These are phyloP conservation scores for Patella pellucida DNA, from an alignment of 2,888 invertebrate genomes.

Conservation along the genomic window DNA sequence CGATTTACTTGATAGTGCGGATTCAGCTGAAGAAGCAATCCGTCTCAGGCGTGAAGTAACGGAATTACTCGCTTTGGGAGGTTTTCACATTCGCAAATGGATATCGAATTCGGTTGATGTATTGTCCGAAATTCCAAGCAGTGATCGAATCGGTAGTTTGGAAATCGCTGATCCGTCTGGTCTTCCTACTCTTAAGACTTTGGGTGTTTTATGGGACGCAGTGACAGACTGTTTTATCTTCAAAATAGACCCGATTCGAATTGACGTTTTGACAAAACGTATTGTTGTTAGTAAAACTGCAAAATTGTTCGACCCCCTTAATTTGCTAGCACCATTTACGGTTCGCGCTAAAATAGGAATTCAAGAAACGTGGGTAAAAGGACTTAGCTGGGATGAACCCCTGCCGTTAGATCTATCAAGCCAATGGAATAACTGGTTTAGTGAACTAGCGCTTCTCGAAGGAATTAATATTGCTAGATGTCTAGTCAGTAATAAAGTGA, in stretches of 20 bases:
- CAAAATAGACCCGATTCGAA: background rate
- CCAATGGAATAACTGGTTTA: background rate
- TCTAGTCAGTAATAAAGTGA: background rate
- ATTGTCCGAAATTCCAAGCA: background rate
- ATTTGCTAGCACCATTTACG: background rate
- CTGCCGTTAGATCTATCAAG: background rate
- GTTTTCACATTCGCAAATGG: too few relatives aligned
- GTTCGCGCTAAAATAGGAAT: background rate
- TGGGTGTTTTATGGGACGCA: background rate
- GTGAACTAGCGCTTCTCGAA: background rate
- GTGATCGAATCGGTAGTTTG: background rate
- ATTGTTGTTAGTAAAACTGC: conserved; percentile 1
- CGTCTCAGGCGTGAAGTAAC: too few relatives aligned
- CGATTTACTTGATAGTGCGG: too few relatives aligned
- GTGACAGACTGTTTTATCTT: background rate
- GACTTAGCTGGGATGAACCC: background rate
- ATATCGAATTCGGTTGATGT: too few relatives aligned
- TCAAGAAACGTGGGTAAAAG: background rate
- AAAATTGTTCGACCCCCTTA: background rate
- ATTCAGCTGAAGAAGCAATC: too few relatives aligned
- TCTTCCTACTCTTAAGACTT: background rate
- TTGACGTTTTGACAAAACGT: background rate
- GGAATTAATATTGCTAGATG: background rate
- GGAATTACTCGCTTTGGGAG: too few relatives aligned
- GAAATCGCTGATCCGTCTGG: background rate